Conservation (phyloP, 2,888 invertebrate genomes). For the Scotopteryx bipunctaria region DNA sequence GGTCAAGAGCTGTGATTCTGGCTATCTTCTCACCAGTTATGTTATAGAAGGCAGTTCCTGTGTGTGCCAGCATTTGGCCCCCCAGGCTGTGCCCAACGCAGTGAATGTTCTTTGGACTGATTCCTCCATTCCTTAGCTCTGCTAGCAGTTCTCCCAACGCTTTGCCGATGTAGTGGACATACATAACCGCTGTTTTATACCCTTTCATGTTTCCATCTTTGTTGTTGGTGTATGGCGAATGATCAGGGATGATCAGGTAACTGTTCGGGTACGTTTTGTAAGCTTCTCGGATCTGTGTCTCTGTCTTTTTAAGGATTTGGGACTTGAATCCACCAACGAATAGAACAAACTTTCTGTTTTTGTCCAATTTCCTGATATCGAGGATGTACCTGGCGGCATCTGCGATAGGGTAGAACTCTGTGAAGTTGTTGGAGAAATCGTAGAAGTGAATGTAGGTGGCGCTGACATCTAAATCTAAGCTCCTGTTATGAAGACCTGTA, state of each 20-base stretch:
- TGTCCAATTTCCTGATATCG: constrained; percentile 54
- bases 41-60: constrained; percentile 28
- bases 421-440: constrained; percentile 56
- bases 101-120: constrained; percentile 35
- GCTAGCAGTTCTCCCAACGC: constrained; percentile 37
- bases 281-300: constrained; percentile 37
- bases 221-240: constrained; percentile 40
- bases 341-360: constrained; percentile 59
- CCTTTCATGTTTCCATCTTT: constrained; percentile 34
- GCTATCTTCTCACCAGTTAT: constrained; percentile 31
- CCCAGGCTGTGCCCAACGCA: constrained; percentile 43
- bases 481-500: constrained; percentile 62
- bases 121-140: constrained; percentile 33
- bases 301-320: constrained; percentile 58
- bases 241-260: constrained; percentile 43
- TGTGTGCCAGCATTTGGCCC: constrained; percentile 38
- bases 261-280: constrained; percentile 38
- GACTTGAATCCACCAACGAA: constrained; percentile 73
- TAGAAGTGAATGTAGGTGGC: constrained; percentile 65
- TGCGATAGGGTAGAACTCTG: constrained; percentile 53
- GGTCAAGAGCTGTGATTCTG: constrained; percentile 39
- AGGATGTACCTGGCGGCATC: constrained; percentile 62
- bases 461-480: constrained; percentile 61
- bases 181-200: constrained; percentile 41
- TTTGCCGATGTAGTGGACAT: constrained; percentile 41